Conservation (phyloP, 2,113 vertebrate species). For the Oplegnathus fasciatus region DNA sequence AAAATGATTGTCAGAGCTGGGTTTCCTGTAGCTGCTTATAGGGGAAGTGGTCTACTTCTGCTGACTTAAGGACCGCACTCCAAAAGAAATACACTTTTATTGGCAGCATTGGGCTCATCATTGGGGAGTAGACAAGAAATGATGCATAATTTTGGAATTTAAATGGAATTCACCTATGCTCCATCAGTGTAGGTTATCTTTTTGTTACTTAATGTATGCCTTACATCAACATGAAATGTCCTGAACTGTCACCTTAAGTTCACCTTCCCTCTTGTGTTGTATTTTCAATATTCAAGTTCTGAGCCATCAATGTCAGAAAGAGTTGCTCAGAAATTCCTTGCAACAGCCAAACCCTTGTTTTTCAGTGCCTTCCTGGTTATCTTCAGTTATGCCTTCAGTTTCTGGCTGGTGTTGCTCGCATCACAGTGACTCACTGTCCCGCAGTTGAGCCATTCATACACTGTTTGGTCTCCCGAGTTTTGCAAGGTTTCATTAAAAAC, state of each 20-base stretch:
- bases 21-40: neutral
- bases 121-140: neutral
- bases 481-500: slow-evolving; percentile 4
- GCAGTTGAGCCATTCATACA: neutral
- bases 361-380: neutral
- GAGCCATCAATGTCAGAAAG: neutral
- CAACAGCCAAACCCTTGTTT: neutral
- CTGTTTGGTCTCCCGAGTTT: slow-evolving; percentile 8
- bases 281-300: neutral
- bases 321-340: neutral
- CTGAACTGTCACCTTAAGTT: too few relatives aligned
- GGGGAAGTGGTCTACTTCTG: neutral
- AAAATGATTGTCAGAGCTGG: too few relatives aligned
- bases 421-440: neutral
- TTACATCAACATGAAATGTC: neutral
- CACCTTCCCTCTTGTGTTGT: neutral
- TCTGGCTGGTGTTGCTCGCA: neutral
- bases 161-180: neutral
- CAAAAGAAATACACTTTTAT: neutral
- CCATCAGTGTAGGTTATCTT: neutral
- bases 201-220: neutral
- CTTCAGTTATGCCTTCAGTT: neutral
- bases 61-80: neutral
- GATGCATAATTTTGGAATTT: neutral
- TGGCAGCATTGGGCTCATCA: neutral